Evolutionary conservation across 2,888 invertebrate genomes (phyloP), one percentile per base, ranked within the genome.

Genomic region (Sisyra nigra): DNA sequence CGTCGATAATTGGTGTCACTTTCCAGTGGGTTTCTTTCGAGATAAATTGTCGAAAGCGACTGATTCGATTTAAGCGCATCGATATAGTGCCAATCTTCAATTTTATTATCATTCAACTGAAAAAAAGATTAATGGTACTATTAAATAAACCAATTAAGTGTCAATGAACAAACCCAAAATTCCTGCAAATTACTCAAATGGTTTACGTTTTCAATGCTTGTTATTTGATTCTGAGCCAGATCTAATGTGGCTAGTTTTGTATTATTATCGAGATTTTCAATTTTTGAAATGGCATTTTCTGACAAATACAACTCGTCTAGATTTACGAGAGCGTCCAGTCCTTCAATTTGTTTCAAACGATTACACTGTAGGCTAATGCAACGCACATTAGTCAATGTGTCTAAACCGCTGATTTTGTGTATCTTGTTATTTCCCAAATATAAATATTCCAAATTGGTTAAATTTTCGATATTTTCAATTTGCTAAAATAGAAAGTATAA

Each of bases 341-440:
- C 88, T 57, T 94, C 92, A 46, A 98, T 81, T 59, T 81, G 81
- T 0, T 74, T 69, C 36, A 98, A 67, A 4, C 96, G 75, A 64
- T 98, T 98, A 52, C 84, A 85, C 69, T 93, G 94, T 35, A 96
- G 57, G 50, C 92, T 92, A 10, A 97, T 63, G 47, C 88, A 74
- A 48, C 80, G 76, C 31, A 97, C 68, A 46, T 81, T 75, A 1
- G 65, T 65, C 24, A 94, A 62, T 2, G 68, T 66, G 9, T 81
- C 78, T 10, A 97, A 60, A 56, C 92, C 87, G 54, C 88, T 74
- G 39, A 98, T 80, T 61, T 82, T 81, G 0, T 72, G 66, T 48
- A 98, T 89, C 68, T 96, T 97, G 63, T 98, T 98, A 63, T 92
- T 97, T 10, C 92, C 97, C 43, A 94, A 64, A 63, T 79, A 98